These are phyloP conservation scores for Trichopria drosophilae DNA, from an alignment of 2,888 invertebrate genomes.

Conservation along the genomic window DNA sequence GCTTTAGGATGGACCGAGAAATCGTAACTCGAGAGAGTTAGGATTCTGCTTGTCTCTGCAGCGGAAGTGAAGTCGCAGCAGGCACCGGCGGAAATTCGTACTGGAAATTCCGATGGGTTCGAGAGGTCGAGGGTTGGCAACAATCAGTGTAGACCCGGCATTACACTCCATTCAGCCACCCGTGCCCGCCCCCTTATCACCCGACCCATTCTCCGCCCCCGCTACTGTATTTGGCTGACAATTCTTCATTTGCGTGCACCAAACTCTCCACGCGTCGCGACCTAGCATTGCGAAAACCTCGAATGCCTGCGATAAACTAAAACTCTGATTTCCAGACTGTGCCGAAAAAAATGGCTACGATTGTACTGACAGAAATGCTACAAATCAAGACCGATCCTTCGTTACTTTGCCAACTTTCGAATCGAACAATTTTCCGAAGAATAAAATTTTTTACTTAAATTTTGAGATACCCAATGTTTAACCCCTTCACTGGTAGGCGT, in stretches of 20 bases:
- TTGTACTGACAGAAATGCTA: too few species aligned
- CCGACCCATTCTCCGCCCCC: slow-evolving; percentile 32
- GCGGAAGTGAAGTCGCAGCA: slow-evolving; percentile 50
- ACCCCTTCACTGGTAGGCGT: too few species aligned
- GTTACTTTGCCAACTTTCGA: too few species aligned
- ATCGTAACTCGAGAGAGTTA: slow-evolving; percentile 13
- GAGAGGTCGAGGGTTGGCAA: slow-evolving; percentile 50
- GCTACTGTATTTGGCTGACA: slow-evolving; percentile 54
- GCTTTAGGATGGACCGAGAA: not conserved
- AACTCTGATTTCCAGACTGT: too few species aligned
- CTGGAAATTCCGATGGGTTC: slow-evolving; percentile 54
- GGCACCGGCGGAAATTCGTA: slow-evolving; percentile 52
- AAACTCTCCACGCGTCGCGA: slow-evolving; percentile 47
- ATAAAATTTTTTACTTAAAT: too few species aligned
- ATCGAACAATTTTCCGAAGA: too few species aligned
- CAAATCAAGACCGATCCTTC: too few species aligned
- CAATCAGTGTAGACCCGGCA: slow-evolving; percentile 56
- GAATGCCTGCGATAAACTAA: too few species aligned
- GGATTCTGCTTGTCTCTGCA: slow-evolving; percentile 44
- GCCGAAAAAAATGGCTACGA: too few species aligned
- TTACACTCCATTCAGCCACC: slow-evolving; percentile 57
- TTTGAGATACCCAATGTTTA: too few species aligned
- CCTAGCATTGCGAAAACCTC: too few species aligned
- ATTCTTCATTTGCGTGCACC: slow-evolving; percentile 58
- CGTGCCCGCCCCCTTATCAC: slow-evolving; percentile 36